Evolutionary conservation across 2,113 vertebrate genomes (phyloP).

Genomic region (Peucedramus taeniatus): DNA sequence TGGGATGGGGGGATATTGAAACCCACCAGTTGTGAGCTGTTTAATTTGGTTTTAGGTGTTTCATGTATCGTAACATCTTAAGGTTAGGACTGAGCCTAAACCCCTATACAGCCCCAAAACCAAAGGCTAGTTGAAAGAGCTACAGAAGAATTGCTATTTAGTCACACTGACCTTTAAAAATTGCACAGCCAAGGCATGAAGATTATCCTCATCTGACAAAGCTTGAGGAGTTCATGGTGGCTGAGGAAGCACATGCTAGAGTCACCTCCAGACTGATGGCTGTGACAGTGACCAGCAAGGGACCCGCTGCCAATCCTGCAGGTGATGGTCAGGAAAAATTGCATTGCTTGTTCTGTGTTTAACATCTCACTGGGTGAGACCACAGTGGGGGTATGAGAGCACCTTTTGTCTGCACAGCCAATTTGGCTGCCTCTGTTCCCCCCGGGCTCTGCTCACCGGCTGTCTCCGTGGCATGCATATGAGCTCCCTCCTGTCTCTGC

Average conservation of each 20-base stretch:
- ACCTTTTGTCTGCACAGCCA: background rate
- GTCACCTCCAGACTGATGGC: background rate
- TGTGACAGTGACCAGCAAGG: background rate
- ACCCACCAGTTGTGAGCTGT: background rate
- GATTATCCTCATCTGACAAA: background rate
- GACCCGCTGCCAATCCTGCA: background rate
- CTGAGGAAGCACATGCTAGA: background rate
- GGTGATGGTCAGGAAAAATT: background rate
- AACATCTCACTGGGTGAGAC: background rate
- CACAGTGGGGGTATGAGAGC: background rate
- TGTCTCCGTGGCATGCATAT: conserved; percentile 50
- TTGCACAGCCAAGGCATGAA: background rate
- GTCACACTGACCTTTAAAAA: background rate
- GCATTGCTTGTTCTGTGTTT: background rate
- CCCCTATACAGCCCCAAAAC: background rate
- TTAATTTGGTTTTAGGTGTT: background rate
- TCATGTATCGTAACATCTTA: background rate
- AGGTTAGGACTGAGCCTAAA: background rate
- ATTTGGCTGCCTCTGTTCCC: conserved; percentile 24
- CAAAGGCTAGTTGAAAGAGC: background rate
- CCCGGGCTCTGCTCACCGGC: background rate
- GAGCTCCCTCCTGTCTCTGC: conserved; percentile 44
- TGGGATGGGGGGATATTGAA: background rate
- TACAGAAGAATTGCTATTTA: background rate
- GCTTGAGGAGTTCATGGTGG: accelerated